These are phyloP conservation scores for Nematostella vectensis DNA, from an alignment of 92 coral and sea anemone genomes.

Conservation along the genomic window DNA sequence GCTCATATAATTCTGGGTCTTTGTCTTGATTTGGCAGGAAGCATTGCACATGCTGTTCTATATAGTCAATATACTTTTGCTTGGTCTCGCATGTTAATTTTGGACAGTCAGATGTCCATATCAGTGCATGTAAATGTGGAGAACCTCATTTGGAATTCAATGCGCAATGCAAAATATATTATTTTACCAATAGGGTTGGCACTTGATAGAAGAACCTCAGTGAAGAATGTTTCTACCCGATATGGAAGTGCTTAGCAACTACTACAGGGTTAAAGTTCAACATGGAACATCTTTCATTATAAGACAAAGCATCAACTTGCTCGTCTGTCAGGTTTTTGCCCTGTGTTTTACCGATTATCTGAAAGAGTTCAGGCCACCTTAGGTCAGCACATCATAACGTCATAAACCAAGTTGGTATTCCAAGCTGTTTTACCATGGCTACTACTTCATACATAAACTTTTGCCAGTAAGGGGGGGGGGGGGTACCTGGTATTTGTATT, in stretches of 20 bases:
- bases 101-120: constrained; percentile 41
- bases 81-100: constrained; percentile 20
- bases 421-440: constrained; percentile 48
- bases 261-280: constrained; percentile 49
- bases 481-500: constrained; percentile 39
- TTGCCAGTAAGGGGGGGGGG: constrained; percentile 39
- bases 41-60: constrained; percentile 45
- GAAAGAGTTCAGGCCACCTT: constrained; percentile 58
- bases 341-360: constrained; percentile 31
- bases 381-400: constrained; percentile 64
- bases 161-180: constrained; percentile 36
- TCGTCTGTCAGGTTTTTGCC: constrained; percentile 34
- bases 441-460: constrained; percentile 33
- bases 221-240: constrained; percentile 30
- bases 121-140: constrained; percentile 41
- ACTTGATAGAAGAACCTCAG: constrained; percentile 16
- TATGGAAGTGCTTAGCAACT: constrained; percentile 52
- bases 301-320: constrained; percentile 43
- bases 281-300: constrained; percentile 51
- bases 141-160: constrained; percentile 36
- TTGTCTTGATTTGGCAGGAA: constrained; percentile 40
- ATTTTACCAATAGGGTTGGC: constrained; percentile 45
- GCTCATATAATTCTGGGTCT: constrained; percentile 30
- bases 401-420: constrained; percentile 61
- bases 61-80: constrained; percentile 28